These are phyloP conservation scores for Creontiades dilutus DNA, from an alignment of 2,888 invertebrate species.

Conservation along the genomic window DNA sequence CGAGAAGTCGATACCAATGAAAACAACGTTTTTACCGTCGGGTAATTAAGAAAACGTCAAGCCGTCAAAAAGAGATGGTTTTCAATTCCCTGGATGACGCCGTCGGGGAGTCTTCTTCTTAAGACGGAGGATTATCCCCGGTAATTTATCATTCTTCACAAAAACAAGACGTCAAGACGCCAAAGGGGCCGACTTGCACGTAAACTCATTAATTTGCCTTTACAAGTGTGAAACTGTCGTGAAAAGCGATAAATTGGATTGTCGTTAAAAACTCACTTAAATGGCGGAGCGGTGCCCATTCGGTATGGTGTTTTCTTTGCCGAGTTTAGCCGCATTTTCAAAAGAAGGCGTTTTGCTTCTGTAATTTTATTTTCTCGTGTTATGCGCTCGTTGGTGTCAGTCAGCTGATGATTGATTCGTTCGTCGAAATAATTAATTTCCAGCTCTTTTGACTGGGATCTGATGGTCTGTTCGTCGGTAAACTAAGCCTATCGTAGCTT, in stretches of 20 bases:
- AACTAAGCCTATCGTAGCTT: no score
- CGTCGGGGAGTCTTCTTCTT: background rate
- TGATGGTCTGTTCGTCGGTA: no score
- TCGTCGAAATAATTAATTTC: no score
- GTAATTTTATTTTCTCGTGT: background rate
- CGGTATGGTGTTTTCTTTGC: background rate
- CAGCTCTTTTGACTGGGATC: no score
- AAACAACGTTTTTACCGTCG: no score
- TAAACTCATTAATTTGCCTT: slow-evolving; percentile 3
- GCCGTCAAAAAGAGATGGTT: background rate
- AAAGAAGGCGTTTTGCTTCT: background rate
- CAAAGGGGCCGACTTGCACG: background rate
- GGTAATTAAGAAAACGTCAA: no score
- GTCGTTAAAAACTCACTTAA: background rate
- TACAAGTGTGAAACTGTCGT: background rate
- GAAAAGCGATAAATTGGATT: slow-evolving; percentile 9
- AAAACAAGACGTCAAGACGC: slow-evolving; percentile 20
- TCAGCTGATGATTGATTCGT: no score
- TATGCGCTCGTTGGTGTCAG: no score
- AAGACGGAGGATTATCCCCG: background rate
- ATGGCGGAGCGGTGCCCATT: background rate
- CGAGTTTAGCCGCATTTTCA: background rate
- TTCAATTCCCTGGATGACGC: background rate
- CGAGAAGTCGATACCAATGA: no score
- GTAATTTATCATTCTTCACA: slow-evolving; percentile 11